phyloP scores from a whole-genome alignment of 2,113 vertebrate species.

The Carettochelys insculpta region DNA sequence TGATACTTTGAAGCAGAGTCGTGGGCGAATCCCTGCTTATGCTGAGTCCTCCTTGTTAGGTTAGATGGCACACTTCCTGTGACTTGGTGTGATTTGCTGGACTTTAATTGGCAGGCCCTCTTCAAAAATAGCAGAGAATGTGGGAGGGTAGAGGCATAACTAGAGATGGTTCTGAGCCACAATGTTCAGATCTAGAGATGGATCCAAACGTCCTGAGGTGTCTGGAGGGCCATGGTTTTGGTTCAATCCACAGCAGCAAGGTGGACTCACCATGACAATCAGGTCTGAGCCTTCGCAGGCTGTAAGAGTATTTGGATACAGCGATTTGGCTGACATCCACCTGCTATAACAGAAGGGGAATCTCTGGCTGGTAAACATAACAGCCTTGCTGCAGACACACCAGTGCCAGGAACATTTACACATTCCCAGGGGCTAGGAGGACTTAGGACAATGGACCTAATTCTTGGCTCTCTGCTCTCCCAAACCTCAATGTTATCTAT shows the following conservation, averaged over 20 bases:
- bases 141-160: neutral
- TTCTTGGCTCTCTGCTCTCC: neutral
- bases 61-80: neutral
- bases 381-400: neutral
- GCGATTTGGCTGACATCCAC: neutral
- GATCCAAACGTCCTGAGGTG: neutral
- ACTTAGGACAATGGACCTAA: neutral
- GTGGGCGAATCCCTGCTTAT: neutral
- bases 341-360: neutral
- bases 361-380: rapidly evolving
- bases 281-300: neutral
- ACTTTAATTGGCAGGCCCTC: neutral
- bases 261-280: neutral
- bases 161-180: neutral
- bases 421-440: neutral
- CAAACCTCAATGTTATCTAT: neutral
- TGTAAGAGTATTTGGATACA: neutral
- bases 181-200: neutral
- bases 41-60: neutral
- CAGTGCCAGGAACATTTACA: neutral
- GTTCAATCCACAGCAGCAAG: neutral
- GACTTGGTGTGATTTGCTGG: neutral
- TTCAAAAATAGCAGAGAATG: neutral
- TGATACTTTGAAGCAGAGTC: neutral
- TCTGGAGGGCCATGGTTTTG: neutral